Evolutionary conservation across 2,888 invertebrate species (phyloP).

Genomic region (Drosophila subquinaria): DNA sequence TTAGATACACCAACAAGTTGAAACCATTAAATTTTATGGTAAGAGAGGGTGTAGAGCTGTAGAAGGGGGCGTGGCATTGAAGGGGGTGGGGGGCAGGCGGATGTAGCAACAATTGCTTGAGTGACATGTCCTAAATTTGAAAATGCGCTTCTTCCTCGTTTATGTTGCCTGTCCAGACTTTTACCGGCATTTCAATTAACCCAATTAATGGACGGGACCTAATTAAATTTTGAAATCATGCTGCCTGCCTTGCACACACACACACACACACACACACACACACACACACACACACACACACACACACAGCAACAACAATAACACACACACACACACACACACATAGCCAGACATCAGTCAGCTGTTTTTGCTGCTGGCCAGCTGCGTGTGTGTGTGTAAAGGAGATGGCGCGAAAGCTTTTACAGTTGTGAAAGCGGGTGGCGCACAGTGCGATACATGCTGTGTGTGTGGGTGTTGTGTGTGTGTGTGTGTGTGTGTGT

Average conservation of each 20-base stretch:
- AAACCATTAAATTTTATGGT: slow-evolving; percentile 28
- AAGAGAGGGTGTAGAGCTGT: not conserved
- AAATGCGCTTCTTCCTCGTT: slow-evolving; percentile 34
- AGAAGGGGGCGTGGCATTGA: not conserved
- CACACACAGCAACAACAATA: slow-evolving; percentile 24
- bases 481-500: slow-evolving; percentile 17
- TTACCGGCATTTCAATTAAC: slow-evolving; percentile 84
- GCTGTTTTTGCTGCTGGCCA: slow-evolving; percentile 70
- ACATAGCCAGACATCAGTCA: slow-evolving; percentile 65
- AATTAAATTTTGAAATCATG: slow-evolving; percentile 83
- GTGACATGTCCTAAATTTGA: slow-evolving; percentile 81
- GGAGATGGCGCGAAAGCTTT: slow-evolving; percentile 70
- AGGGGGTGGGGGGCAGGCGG: not conserved
- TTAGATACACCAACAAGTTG: slow-evolving; percentile 8
- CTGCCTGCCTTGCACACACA: slow-evolving; percentile 53
- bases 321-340: slow-evolving; percentile 16
- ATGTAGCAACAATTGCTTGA: slow-evolving; percentile 42
- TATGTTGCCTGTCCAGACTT: slow-evolving; percentile 62
- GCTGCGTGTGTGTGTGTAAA: slow-evolving; percentile 54
- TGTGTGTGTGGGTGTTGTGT: slow-evolving; percentile 18
- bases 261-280: slow-evolving; percentile 26
- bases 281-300: slow-evolving; percentile 31
- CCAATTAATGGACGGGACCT: slow-evolving; percentile 84
- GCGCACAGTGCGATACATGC: slow-evolving; percentile 15
- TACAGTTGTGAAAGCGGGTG: slow-evolving; percentile 32